Conservation (phyloP, 1,140 invertebrate species). For the Gryllus bimaculatus region DNA sequence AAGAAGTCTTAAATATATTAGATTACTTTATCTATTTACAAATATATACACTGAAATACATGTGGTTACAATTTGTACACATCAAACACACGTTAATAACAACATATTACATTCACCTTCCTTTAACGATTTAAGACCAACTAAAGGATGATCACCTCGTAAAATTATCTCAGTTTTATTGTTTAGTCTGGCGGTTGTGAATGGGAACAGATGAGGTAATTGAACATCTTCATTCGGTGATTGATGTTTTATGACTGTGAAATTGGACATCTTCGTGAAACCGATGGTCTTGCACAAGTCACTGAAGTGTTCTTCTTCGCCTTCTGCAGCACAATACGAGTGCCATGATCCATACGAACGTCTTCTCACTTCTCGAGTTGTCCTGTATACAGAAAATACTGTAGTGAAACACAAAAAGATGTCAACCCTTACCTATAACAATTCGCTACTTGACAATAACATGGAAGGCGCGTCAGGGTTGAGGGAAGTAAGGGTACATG, state of each 20-base stretch:
- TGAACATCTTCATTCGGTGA: neutral
- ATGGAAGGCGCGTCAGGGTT: neutral
- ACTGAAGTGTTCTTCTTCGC: neutral
- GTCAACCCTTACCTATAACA: too few species aligned
- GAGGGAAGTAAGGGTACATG: too few species aligned
- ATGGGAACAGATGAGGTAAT: neutral
- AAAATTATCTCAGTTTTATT: neutral
- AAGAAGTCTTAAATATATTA: neutral
- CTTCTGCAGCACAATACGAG: neutral
- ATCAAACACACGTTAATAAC: neutral
- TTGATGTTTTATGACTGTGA: neutral
- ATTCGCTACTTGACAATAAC: neutral
- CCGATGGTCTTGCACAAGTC: neutral
- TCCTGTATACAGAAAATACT: neutral
- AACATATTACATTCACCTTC: neutral
- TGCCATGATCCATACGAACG: neutral
- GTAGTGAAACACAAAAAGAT: neutral
- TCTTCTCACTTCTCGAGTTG: neutral
- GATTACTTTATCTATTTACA: neutral
- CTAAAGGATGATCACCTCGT: neutral
- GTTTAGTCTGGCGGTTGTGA: neutral
- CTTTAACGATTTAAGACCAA: neutral
- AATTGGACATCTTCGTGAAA: neutral
- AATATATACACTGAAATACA: neutral
- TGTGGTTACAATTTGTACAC: neutral